Evolutionary conservation across 2,113 vertebrate genomes (phyloP).

Genomic region (Cyprinodon tularosa): DNA sequence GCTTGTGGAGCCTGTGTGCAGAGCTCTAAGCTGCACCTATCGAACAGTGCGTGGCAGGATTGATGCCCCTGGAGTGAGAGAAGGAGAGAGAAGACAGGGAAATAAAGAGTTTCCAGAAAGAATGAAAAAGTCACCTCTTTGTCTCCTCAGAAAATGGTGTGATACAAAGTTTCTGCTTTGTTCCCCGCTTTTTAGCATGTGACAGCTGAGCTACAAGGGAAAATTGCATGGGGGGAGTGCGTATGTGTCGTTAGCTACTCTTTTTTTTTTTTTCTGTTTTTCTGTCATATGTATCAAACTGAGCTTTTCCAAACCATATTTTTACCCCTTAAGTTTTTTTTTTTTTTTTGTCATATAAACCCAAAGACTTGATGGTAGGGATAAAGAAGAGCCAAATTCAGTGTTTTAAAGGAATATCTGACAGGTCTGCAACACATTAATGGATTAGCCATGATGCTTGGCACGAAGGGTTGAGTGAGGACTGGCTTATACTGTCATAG

Average conservation of each 20-base stretch:
- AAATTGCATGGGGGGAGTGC: slow-evolving; percentile 30
- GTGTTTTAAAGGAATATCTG: slow-evolving; percentile 30
- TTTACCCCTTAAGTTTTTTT: slow-evolving; percentile 7
- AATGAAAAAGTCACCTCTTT: slow-evolving; percentile 61
- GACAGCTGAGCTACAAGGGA: slow-evolving; percentile 68
- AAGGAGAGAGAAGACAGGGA: slow-evolving; percentile 32
- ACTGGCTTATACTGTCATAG: slow-evolving; percentile 42
- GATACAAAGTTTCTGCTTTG: slow-evolving; percentile 75
- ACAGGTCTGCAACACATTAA: slow-evolving; percentile 31
- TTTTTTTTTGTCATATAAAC: slow-evolving; percentile 38
- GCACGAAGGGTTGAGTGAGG: slow-evolving; percentile 41
- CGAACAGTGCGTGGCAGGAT: slow-evolving; percentile 69
- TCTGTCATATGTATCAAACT: slow-evolving; percentile 65
- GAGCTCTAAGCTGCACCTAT: slow-evolving; percentile 70
- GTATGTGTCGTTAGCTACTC: slow-evolving; percentile 49
- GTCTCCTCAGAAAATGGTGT: slow-evolving; percentile 75
- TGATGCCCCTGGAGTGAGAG: slow-evolving; percentile 64
- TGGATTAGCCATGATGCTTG: slow-evolving; percentile 32
- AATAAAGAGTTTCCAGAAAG: slow-evolving; percentile 48
- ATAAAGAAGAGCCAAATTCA: slow-evolving; percentile 34
- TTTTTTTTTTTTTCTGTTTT: slow-evolving; percentile 29
- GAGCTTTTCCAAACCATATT: slow-evolving; percentile 42
- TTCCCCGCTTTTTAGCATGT: slow-evolving; percentile 62
- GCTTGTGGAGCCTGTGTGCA: slow-evolving; percentile 60
- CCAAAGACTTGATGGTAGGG: background rate